phyloP scores from a whole-genome alignment of 2,113 vertebrate genomes.

The Ploceus nigricollis region DNA sequence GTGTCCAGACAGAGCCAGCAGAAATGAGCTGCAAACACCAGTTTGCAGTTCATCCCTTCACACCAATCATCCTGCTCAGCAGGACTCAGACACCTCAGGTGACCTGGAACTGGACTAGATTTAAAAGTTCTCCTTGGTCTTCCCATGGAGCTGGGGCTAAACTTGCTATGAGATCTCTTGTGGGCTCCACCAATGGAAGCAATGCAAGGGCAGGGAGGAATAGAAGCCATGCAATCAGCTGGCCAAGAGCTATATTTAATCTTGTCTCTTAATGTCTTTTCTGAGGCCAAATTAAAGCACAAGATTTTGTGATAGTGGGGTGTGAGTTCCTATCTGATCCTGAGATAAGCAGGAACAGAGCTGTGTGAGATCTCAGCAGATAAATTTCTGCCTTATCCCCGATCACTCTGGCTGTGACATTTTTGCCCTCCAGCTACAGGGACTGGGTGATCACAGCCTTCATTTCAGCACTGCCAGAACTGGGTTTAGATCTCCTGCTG shows the following conservation, averaged over 20 bases:
- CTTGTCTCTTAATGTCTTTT: neutral
- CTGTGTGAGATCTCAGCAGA: neutral
- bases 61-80: neutral
- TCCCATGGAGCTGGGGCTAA: neutral
- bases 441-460: neutral
- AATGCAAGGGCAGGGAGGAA: neutral
- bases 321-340: neutral
- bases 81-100: neutral
- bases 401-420: neutral
- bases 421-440: constrained; percentile 3
- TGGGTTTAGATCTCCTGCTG: neutral
- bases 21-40: neutral
- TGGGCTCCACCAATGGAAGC: neutral
- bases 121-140: neutral
- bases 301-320: neutral
- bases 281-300: neutral
- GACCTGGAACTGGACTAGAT: neutral
- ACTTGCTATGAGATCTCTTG: neutral
- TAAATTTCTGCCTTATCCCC: neutral
- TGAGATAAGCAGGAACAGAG: neutral
- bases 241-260: constrained; percentile 11
- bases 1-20: neutral
- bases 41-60: neutral
- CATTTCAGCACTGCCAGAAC: neutral
- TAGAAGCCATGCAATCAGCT: neutral